Evolutionary conservation across 2,113 vertebrate species (phyloP).

Genomic region (Cynocephalus volans): DNA sequence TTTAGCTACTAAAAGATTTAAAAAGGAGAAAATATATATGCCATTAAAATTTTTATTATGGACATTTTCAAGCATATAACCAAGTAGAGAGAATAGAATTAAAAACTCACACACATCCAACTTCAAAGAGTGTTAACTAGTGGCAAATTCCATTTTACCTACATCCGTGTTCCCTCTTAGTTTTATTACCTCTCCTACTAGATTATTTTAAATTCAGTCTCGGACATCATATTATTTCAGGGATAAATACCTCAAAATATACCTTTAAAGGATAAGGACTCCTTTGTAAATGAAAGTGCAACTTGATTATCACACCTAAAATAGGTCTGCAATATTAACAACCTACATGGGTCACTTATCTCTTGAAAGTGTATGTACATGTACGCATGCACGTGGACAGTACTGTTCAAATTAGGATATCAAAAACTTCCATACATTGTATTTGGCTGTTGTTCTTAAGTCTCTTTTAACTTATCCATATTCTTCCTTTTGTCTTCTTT

Average conservation of each 20-base stretch:
- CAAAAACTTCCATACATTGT: background rate
- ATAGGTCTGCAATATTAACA: background rate
- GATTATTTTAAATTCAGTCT: conserved; percentile 30
- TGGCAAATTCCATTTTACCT: background rate
- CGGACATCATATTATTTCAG: background rate
- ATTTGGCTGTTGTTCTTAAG: background rate
- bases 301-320: background rate
- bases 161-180: background rate
- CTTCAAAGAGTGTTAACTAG: background rate
- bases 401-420: background rate
- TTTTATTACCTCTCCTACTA: background rate
- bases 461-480: background rate
- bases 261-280: background rate
- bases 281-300: background rate
- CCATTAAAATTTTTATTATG: conserved; percentile 22
- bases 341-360: background rate
- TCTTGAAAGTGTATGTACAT: background rate
- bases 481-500: background rate
- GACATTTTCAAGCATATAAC: conserved; percentile 22
- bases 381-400: rapidly evolving
- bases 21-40: background rate
- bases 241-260: conserved; percentile 22
- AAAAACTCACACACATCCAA: background rate
- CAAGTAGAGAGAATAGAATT: background rate
- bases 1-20: conserved; percentile 38